A percentile compares a stretch with the other conserved stretches of the same genome.
These are phyloP conservation scores for Ptyas mucosa DNA, from an alignment of 2,113 vertebrate species.

Conservation along the genomic window DNA sequence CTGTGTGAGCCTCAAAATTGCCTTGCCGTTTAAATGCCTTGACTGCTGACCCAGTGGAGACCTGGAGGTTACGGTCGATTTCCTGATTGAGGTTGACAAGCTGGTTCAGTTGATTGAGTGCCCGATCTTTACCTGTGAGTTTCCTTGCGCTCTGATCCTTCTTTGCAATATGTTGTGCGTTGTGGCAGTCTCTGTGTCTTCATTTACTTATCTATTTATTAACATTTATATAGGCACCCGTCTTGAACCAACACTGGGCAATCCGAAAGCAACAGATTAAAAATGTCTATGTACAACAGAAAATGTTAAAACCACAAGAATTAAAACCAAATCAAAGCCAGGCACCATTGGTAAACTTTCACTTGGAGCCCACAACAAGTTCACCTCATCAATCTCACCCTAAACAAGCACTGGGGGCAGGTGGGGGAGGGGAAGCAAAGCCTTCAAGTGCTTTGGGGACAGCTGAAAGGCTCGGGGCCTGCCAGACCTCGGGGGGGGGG, in stretches of 20 bases:
- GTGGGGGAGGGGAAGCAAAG: no score
- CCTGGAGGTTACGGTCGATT: constrained; percentile 95
- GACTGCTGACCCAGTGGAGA: constrained; percentile 76
- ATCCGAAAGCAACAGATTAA: background rate
- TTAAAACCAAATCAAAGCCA: background rate
- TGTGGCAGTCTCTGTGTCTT: background rate
- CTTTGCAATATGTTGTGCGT: background rate
- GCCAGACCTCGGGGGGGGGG: no score
- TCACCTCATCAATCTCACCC: background rate
- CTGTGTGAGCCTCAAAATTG: background rate
- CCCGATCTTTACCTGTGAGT: constrained; percentile 94
- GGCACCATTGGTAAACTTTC: background rate
- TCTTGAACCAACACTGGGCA: background rate
- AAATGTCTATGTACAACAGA: background rate
- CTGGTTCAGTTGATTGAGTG: constrained; percentile 97
- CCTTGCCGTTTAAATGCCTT: constrained; percentile 53
- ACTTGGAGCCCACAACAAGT: background rate
- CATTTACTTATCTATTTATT: background rate
- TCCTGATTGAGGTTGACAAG: constrained; percentile 97
- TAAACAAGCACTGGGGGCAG: background rate
- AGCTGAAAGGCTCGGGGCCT: no score
- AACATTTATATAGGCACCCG: background rate
- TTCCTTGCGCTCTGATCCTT: background rate
- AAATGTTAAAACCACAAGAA: background rate
- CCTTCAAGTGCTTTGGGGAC: no score